Conservation (phyloP, 2,797 vertebrate genomes). For the Esox lucius region DNA sequence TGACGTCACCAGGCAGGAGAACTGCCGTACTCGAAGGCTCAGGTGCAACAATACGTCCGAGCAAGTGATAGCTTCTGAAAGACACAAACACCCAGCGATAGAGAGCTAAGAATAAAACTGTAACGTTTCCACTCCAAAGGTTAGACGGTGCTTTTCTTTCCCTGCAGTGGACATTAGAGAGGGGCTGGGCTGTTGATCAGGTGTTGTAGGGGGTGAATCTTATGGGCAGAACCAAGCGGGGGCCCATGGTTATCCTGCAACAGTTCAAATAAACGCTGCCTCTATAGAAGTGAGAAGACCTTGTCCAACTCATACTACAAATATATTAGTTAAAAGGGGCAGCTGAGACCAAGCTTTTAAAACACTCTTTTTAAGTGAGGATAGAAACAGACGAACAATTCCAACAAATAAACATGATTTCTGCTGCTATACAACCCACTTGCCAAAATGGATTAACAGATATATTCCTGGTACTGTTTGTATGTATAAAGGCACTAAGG, state of each 20-base stretch:
- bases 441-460: not conserved
- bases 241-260: not conserved
- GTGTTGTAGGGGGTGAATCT: constrained; percentile 24
- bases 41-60: constrained; percentile 63
- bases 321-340: constrained; percentile 13
- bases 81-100: constrained; percentile 57
- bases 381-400: constrained; percentile 8
- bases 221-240: not conserved
- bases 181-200: constrained; percentile 3
- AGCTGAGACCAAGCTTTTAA: not conserved
- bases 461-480: not conserved
- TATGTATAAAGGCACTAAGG: constrained; percentile 3
- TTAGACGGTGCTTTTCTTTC: constrained; percentile 30
- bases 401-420: constrained; percentile 10
- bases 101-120: constrained; percentile 70
- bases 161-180: not conserved
- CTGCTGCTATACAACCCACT: not conserved
- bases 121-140: constrained; percentile 56
- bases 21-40: constrained; percentile 32
- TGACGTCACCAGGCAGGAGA: constrained; percentile 59
- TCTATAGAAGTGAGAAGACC: not conserved
- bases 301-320: constrained; percentile 11
- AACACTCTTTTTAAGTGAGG: not conserved
- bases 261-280: not conserved
- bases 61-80: constrained; percentile 66